These are phyloP conservation scores for Cyanoramphus novaezelandiae DNA, from an alignment of 2,113 vertebrate species.

Conservation along the genomic window DNA sequence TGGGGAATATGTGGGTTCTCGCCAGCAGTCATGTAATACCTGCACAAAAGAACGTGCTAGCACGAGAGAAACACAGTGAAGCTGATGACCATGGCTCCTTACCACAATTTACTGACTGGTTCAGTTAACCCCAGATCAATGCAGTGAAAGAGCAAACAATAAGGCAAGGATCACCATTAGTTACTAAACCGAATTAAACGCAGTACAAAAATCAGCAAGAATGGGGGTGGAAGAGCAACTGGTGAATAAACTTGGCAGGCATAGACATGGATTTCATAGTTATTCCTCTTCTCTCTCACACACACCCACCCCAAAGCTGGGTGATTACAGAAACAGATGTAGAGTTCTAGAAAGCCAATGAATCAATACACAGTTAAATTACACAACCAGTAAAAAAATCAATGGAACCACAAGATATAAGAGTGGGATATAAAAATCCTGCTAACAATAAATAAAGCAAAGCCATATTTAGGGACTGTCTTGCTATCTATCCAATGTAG, in stretches of 20 bases:
- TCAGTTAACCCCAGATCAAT: not conserved
- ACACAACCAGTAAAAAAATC: constrained; percentile 14
- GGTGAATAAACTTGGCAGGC: not conserved
- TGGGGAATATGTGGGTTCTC: not conserved
- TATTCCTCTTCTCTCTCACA: not conserved
- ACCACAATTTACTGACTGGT: not conserved
- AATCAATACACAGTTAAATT: constrained; percentile 43
- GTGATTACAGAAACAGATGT: constrained; percentile 30
- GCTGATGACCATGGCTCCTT: not conserved
- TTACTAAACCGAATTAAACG: not conserved
- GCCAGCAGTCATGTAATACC: not conserved
- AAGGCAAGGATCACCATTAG: not conserved
- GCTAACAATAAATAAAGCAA: constrained; percentile 24
- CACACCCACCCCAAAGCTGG: not conserved
- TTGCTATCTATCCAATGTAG: not conserved
- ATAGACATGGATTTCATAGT: not conserved
- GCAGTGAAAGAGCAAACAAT: not conserved
- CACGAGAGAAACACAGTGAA: not conserved
- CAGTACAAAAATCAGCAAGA: not conserved
- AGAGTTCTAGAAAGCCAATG: not conserved
- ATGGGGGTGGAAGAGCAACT: not conserved
- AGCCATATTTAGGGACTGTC: not conserved
- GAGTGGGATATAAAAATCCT: constrained; percentile 2
- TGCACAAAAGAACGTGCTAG: not conserved
- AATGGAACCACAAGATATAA: constrained; percentile 9